Conservation (phyloP, 2,888 invertebrate genomes). For the Syritta pipiens region DNA sequence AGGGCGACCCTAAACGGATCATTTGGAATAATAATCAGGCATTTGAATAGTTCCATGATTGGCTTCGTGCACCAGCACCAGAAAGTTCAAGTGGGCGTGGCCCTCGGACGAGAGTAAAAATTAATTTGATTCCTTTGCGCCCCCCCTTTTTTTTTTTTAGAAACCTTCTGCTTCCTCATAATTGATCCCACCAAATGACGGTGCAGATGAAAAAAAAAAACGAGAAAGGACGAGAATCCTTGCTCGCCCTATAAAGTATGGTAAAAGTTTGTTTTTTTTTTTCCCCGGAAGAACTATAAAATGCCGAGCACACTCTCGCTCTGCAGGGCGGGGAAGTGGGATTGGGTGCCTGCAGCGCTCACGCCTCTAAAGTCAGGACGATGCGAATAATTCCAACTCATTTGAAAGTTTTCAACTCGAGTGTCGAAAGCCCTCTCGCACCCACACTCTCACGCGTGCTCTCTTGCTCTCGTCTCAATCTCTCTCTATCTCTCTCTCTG, state of each 20-base stretch:
- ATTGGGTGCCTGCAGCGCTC: not conserved
- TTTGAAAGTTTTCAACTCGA: constrained; percentile 62
- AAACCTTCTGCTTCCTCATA: constrained; percentile 34
- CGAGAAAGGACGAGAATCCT: not conserved
- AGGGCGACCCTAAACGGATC: constrained; percentile 55
- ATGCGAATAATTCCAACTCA: constrained; percentile 67
- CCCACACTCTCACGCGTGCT: no score
- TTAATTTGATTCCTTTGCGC: constrained; percentile 56
- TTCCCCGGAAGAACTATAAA: constrained; percentile 28
- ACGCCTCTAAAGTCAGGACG: constrained; percentile 54
- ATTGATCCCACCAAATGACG: constrained; percentile 52
- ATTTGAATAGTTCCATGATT: constrained; percentile 67
- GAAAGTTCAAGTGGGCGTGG: constrained; percentile 64
- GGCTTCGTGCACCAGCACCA: constrained; percentile 66
- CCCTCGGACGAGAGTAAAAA: constrained; percentile 36
- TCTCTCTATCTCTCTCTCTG: no score
- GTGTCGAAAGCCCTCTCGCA: constrained; percentile 51
- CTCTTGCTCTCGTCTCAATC: no score
- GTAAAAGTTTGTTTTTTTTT: constrained; percentile 29
- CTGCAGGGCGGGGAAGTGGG: not conserved
- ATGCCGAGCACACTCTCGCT: constrained; percentile 34
- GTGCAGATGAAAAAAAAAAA: constrained; percentile 17
- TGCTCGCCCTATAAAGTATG: constrained; percentile 26
- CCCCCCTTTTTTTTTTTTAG: not conserved
- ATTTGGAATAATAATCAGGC: constrained; percentile 65